phyloP scores from a whole-genome alignment of 2,888 invertebrate genomes.

The Lasiommata megera region DNA sequence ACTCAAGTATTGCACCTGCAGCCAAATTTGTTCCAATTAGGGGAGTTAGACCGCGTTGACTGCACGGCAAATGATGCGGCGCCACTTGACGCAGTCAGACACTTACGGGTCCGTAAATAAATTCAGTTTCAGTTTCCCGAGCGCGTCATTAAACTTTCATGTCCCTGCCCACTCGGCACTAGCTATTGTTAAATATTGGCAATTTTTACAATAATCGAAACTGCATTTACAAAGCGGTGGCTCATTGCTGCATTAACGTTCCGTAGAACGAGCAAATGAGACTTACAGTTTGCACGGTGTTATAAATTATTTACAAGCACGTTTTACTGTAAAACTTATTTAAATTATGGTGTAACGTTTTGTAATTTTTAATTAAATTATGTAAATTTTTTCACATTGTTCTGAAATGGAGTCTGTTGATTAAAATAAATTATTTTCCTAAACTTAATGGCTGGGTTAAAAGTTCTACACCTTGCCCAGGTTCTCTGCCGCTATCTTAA shows the following conservation, averaged over 20 bases:
- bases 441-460: no score
- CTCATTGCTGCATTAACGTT: conserved; percentile 24
- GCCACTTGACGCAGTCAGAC: conserved; percentile 71
- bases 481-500: no score
- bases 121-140: conserved; percentile 69
- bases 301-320: conserved; percentile 9
- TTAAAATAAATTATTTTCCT: no score
- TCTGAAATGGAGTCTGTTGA: no score
- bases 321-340: not conserved
- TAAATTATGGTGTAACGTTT: not conserved
- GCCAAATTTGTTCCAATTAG: conserved; percentile 81
- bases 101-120: conserved; percentile 74
- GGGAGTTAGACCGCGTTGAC: conserved; percentile 75
- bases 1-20: conserved; percentile 79
- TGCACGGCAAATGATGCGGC: conserved; percentile 80
- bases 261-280: conserved; percentile 4
- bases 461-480: no score
- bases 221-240: conserved; percentile 30
- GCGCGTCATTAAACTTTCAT: conserved; percentile 77
- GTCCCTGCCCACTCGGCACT: conserved; percentile 56
- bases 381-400: no score
- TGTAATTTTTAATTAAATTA: not conserved
- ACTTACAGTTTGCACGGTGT: conserved; percentile 19
- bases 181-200: conserved; percentile 65
- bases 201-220: conserved; percentile 48